Evolutionary conservation across 1,140 invertebrate species (phyloP).

Genomic region (Hycleus cichorii): DNA sequence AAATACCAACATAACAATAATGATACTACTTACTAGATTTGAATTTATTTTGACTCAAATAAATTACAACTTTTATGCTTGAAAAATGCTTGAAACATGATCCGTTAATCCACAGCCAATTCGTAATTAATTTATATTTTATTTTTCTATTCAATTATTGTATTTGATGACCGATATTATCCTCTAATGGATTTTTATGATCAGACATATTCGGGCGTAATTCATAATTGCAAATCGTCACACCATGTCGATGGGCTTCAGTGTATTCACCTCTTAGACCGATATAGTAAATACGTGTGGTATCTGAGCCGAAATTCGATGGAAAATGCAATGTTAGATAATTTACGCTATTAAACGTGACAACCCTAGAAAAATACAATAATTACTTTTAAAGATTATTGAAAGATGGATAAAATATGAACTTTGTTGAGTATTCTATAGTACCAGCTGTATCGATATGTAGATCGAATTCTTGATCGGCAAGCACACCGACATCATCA

Average conservation of each 20-base stretch:
- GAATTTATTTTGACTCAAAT: too few relatives aligned
- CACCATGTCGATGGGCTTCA: conserved; percentile 75
- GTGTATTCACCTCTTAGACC: conserved; percentile 89
- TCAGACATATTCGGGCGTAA: conserved; percentile 73
- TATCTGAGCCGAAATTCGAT: conserved; percentile 76
- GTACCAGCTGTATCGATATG: conserved; percentile 67
- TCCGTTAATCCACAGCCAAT: too few relatives aligned
- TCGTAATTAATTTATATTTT: too few relatives aligned
- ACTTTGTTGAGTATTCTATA: conserved; percentile 87
- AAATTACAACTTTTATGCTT: too few relatives aligned
- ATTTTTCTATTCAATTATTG: not conserved
- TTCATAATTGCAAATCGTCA: conserved; percentile 88
- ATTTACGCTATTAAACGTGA: conserved; percentile 82
- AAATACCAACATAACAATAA: too few relatives aligned
- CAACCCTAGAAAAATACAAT: conserved; percentile 58
- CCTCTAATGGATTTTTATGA: conserved; percentile 65
- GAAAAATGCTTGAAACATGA: too few relatives aligned
- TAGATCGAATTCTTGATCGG: conserved; percentile 91
- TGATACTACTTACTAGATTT: too few relatives aligned
- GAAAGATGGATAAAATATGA: conserved; percentile 33
- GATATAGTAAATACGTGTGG: conserved; percentile 86
- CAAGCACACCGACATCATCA: conserved; percentile 63
- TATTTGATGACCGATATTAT: conserved; percentile 43
- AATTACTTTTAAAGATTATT: not conserved
- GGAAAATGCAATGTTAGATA: conserved; percentile 87